Percentiles rank a stretch among this genome's conserved stretches.
phyloP scores from a whole-genome alignment of 2,113 vertebrate genomes.

The Vidua macroura region DNA sequence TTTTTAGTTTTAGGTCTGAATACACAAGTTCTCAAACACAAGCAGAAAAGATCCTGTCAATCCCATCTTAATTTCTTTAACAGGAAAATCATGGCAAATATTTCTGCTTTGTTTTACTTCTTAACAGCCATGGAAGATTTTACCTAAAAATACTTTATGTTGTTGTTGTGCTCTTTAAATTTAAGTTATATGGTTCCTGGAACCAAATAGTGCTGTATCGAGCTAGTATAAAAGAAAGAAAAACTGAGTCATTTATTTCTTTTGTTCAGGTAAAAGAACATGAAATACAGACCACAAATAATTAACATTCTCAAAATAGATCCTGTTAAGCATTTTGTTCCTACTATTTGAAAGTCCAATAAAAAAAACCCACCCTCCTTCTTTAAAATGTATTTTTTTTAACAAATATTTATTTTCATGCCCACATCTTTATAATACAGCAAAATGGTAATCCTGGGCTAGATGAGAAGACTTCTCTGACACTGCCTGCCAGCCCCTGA shows the following conservation, averaged over 20 bases:
- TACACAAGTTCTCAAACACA: background rate
- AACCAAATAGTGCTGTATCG: background rate
- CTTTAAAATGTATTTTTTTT: background rate
- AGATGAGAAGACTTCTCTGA: background rate
- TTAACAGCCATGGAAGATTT: background rate
- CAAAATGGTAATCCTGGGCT: background rate
- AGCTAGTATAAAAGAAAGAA: background rate
- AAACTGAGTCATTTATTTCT: background rate
- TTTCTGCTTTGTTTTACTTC: background rate
- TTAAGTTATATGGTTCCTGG: background rate
- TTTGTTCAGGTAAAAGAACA: background rate
- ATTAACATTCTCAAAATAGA: background rate
- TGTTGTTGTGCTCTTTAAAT: background rate
- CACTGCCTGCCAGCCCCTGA: background rate
- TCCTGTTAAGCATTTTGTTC: background rate
- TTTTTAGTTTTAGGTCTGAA: constrained; percentile 35
- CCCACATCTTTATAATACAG: background rate
- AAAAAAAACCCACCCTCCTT: background rate
- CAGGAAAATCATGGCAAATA: background rate
- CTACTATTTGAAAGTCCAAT: background rate
- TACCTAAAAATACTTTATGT: background rate
- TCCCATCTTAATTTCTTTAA: background rate
- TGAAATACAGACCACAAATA: background rate
- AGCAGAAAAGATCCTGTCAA: background rate
- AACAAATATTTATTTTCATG: background rate